phyloP scores from a whole-genome alignment of 1,140 invertebrate genomes.

The Yoshiicerus persimilis region DNA sequence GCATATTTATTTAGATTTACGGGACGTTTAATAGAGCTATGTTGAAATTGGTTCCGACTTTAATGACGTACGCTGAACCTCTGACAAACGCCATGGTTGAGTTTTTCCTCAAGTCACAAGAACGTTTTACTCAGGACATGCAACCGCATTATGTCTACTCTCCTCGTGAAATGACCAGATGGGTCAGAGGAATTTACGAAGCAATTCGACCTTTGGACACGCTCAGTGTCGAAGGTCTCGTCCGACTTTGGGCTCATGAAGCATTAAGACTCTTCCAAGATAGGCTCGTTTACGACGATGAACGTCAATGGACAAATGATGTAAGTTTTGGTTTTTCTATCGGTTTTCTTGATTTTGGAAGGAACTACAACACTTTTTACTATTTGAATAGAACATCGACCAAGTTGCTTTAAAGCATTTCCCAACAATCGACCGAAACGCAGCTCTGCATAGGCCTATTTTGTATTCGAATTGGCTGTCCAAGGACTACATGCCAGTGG shows the following conservation, averaged over 20 bases:
- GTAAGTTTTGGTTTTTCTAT: neutral
- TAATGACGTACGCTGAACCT: conserved; percentile 91
- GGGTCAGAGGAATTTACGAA: conserved; percentile 99
- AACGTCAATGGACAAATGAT: conserved; percentile 94
- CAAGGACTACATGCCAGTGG: conserved; percentile 97
- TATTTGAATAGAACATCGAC: conserved; percentile 81
- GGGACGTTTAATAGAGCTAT: conserved; percentile 97
- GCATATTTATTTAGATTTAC: conserved; percentile 71
- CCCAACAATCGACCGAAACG: conserved; percentile 82
- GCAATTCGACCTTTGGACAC: conserved; percentile 93
- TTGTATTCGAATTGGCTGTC: conserved; percentile 98
- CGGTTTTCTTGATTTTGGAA: too few species aligned
- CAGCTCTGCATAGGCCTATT: conserved; percentile 85
- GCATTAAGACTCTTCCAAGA: conserved; percentile 96
- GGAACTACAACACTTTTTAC: too few species aligned
- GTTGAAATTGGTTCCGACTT: conserved; percentile 84
- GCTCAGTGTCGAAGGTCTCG: conserved; percentile 87
- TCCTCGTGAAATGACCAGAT: conserved; percentile 98
- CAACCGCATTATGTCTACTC: conserved; percentile 99
- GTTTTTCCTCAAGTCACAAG: conserved; percentile 95
- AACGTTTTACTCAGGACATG: conserved; percentile 99
- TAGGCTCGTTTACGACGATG: conserved; percentile 89
- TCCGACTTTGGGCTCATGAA: conserved; percentile 98
- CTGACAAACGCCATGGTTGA: conserved; percentile 99
- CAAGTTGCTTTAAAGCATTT: conserved; percentile 93